phyloP scores from a whole-genome alignment of 2,113 vertebrate genomes.

The Actinemys pallida region DNA sequence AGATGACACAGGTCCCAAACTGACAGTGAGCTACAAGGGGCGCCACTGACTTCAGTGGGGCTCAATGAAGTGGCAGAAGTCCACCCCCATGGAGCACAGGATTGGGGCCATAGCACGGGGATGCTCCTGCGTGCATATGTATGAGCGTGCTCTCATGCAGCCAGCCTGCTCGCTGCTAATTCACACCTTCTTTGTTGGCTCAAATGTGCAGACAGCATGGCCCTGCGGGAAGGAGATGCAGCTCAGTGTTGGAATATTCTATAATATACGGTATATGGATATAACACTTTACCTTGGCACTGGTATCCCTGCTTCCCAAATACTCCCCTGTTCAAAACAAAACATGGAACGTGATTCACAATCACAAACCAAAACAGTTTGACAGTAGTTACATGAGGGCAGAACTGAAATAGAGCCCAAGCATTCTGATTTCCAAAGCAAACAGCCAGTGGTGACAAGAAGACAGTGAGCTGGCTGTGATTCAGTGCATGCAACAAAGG shows the following conservation, averaged over 20 bases:
- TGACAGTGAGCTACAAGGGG: background rate
- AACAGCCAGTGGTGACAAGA: background rate
- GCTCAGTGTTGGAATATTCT: background rate
- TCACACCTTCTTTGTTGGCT: background rate
- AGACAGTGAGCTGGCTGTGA: background rate
- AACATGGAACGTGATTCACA: background rate
- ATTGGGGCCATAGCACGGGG: background rate
- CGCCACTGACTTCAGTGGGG: background rate
- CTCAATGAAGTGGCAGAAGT: background rate
- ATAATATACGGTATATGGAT: fast-evolving
- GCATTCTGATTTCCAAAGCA: background rate
- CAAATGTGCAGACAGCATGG: background rate
- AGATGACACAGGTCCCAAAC: background rate
- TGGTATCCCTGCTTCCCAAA: conserved; percentile 99
- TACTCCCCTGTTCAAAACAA: conserved; percentile 89
- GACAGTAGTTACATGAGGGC: background rate
- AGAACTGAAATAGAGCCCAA: background rate
- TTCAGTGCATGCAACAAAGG: background rate
- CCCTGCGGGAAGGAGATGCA: background rate
- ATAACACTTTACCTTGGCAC: conserved; percentile 90
- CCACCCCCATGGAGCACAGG: background rate
- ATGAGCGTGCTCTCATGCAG: background rate
- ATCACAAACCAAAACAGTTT: background rate
- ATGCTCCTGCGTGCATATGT: background rate
- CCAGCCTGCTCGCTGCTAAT: background rate